phyloP scores from a whole-genome alignment of 2,888 invertebrate genomes.

The Flexamia atlantica region DNA sequence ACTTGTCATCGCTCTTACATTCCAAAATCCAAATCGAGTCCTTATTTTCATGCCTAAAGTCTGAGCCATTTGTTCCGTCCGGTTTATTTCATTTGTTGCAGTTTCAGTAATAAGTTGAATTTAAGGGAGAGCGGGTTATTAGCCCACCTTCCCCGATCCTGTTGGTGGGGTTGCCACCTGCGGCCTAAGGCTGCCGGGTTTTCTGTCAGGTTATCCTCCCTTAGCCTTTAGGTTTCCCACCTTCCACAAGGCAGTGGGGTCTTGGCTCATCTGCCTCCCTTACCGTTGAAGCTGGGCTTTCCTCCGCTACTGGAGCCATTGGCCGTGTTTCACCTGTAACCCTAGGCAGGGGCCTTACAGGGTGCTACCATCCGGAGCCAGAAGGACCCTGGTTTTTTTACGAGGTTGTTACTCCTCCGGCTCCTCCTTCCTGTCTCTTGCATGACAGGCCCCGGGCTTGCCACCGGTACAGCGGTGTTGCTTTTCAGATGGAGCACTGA shows the following conservation, averaged over 20 bases:
- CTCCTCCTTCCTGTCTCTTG: no score
- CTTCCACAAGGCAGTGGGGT: constrained; percentile 53
- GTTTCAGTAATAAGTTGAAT: constrained; percentile 9
- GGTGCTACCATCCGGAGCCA: no score
- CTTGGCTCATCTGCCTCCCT: no score
- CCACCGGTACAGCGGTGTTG: neutral
- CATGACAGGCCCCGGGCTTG: neutral
- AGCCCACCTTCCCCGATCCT: no score
- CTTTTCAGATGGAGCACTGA: no score
- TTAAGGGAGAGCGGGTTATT: constrained; percentile 39
- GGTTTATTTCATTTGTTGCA: constrained; percentile 14
- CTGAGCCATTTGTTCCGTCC: constrained; percentile 28
- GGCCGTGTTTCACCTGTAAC: constrained; percentile 19
- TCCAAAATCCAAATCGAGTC: constrained; percentile 30
- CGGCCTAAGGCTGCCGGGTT: constrained; percentile 44
- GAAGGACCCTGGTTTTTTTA: no score
- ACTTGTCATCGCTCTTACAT: constrained; percentile 55
- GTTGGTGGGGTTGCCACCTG: constrained; percentile 21
- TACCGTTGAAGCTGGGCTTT: neutral
- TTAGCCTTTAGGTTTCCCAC: constrained; percentile 36
- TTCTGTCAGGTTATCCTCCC: constrained; percentile 50
- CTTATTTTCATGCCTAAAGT: constrained; percentile 38
- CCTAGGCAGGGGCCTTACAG: constrained; percentile 20
- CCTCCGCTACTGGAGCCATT: no score
- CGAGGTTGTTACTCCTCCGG: no score